Conservation (phyloP, 2,888 invertebrate genomes). For the Meliscaeva auricollis region DNA sequence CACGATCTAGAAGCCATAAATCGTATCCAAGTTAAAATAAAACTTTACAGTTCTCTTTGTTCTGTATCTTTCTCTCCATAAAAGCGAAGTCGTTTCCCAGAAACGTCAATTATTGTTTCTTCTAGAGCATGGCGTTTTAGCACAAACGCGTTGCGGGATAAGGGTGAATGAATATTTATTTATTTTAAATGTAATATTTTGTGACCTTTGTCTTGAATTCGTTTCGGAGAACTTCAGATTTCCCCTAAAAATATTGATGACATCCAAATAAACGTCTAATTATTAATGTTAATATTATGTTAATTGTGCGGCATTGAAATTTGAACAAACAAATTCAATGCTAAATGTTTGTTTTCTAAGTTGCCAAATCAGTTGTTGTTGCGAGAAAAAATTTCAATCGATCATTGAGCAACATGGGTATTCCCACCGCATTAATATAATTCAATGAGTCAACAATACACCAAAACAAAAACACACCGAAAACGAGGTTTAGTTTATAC, state of each 20-base stretch:
- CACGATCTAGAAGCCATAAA: no score
- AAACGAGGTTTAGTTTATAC: no score
- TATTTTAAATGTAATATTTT: no score
- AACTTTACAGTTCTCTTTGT: no score
- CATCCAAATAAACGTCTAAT: no score
- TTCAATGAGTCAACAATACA: background rate
- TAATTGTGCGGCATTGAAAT: constrained; percentile 40
- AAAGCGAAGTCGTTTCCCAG: no score
- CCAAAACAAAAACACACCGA: background rate
- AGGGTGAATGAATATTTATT: no score
- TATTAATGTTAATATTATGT: constrained; percentile 34
- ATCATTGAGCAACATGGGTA: constrained; percentile 19
- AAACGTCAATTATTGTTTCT: no score
- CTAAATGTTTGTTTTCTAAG: background rate
- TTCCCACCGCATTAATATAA: background rate
- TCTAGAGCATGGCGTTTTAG: no score
- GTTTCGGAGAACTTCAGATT: constrained; percentile 16
- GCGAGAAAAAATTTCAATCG: background rate
- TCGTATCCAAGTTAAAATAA: no score
- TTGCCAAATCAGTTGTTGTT: constrained; percentile 41
- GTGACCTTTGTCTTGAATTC: background rate
- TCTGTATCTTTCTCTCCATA: no score
- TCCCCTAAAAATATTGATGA: constrained; percentile 7
- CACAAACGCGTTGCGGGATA: no score
- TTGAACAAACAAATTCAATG: constrained; percentile 30